A percentile compares a stretch with the other conserved stretches of the same genome.
Evolutionary conservation across 2,888 invertebrate genomes (phyloP).

Genomic region (Dasysyrphus tricinctus): DNA sequence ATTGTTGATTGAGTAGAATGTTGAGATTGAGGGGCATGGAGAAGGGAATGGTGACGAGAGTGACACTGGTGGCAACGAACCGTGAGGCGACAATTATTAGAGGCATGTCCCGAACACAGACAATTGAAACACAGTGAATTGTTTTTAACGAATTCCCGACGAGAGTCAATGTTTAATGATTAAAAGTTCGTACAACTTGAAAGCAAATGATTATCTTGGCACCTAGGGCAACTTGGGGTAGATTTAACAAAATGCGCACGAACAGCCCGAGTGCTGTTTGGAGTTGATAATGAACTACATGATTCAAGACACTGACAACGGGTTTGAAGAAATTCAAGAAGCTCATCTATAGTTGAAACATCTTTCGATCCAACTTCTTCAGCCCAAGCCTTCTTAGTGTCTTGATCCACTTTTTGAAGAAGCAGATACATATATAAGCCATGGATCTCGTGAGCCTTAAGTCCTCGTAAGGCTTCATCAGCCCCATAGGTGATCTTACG

Average conservation of each 20-base stretch:
- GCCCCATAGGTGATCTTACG: no score
- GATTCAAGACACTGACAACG: no score
- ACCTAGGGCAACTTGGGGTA: background rate
- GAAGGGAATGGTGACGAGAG: conserved; percentile 5
- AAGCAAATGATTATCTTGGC: background rate
- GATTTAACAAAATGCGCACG: background rate
- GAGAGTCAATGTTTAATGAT: background rate
- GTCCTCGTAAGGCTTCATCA: no score
- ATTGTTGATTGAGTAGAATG: background rate
- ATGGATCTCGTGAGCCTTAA: no score
- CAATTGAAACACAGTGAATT: no score
- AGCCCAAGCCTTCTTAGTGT: no score
- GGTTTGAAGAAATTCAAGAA: no score
- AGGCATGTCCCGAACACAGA: background rate
- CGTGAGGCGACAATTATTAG: conserved; percentile 5
- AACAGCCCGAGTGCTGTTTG: background rate
- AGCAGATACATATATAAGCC: no score
- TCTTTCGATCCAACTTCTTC: no score
- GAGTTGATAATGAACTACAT: no score
- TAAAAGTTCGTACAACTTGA: background rate
- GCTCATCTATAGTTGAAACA: no score
- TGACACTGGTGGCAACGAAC: background rate
- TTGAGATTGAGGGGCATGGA: background rate
- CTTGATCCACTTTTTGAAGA: no score
- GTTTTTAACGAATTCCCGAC: background rate